These are phyloP conservation scores for Campoletis sonorensis DNA, from an alignment of 1,140 invertebrate genomes.

Conservation along the genomic window DNA sequence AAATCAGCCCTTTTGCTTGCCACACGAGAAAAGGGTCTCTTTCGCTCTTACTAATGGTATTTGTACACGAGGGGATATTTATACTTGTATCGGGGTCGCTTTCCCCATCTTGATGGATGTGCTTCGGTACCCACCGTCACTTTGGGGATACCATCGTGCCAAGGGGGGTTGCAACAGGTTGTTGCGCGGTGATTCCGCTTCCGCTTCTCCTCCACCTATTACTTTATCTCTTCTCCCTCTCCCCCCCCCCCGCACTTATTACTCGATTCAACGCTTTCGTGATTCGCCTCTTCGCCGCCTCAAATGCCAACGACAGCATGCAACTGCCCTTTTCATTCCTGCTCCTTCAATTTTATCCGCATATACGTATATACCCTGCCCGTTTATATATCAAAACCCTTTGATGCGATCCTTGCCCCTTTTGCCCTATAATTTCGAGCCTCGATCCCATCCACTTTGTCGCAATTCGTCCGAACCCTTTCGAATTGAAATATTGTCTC, in stretches of 20 bases:
- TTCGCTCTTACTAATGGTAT: not conserved
- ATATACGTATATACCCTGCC: not conserved
- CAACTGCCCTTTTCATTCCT: conserved; percentile 45
- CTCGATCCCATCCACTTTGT: not conserved
- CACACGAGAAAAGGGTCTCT: not conserved
- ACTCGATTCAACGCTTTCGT: conserved; percentile 1
- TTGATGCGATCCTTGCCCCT: conserved; percentile 27
- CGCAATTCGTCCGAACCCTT: not conserved
- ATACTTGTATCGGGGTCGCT: not conserved
- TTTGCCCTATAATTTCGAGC: not conserved
- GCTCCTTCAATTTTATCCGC: not conserved
- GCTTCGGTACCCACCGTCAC: conserved; percentile 55
- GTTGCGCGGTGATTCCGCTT: conserved; percentile 47
- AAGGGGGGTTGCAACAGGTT: conserved; percentile 69
- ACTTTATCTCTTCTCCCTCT: not conserved
- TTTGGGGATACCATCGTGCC: conserved; percentile 48
- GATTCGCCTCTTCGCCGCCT: conserved; percentile 47
- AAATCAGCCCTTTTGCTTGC: not conserved
- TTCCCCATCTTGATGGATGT: conserved; percentile 49
- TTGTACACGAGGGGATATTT: not conserved
- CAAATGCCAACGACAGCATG: conserved; percentile 35
- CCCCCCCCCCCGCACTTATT: not conserved
- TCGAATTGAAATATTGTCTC: no score
- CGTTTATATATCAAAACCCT: not conserved
- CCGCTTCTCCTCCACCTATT: conserved; percentile 28